Conservation (phyloP, 2,113 vertebrate genomes). For the Notarius lentiginosus region DNA sequence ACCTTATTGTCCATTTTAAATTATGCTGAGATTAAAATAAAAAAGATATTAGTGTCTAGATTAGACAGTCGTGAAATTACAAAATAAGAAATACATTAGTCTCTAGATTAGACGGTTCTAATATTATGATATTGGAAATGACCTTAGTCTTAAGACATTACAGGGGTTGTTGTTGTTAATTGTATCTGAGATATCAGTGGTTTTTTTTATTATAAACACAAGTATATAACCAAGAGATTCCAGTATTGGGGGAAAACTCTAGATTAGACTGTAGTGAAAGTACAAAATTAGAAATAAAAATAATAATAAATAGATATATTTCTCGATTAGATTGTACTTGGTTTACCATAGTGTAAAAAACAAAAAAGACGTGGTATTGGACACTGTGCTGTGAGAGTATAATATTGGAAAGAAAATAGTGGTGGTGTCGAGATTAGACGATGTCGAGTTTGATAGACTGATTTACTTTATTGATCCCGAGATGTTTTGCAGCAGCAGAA, state of each 20-base stretch:
- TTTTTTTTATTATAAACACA: background rate
- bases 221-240: background rate
- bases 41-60: background rate
- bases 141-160: background rate
- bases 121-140: background rate
- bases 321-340: background rate
- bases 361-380: too few relatives aligned
- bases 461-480: too few relatives aligned
- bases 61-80: background rate
- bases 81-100: background rate
- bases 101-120: background rate
- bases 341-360: background rate
- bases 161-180: background rate
- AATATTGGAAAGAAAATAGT: background rate
- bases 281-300: too few relatives aligned
- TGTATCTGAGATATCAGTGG: background rate
- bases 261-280: background rate
- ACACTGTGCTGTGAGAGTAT: background rate
- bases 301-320: background rate
- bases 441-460: background rate
- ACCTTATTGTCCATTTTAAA: background rate
- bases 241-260: background rate
- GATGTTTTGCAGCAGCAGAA: too few relatives aligned
- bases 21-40: background rate
- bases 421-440: background rate